These are phyloP conservation scores for Phalacrocorax aristotelis DNA, from an alignment of 2,113 vertebrate genomes.

Conservation along the genomic window DNA sequence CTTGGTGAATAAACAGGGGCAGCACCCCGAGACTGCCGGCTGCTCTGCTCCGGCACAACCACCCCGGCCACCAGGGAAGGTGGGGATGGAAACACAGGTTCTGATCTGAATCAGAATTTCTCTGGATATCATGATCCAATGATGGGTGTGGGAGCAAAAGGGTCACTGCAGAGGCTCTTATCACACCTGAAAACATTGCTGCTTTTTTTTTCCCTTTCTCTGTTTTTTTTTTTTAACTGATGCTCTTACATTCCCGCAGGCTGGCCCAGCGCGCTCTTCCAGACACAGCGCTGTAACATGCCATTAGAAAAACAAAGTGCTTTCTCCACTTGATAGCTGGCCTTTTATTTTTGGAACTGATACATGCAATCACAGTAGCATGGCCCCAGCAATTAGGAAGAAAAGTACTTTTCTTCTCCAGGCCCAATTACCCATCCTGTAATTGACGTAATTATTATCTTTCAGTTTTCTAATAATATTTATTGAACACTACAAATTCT, in stretches of 20 bases:
- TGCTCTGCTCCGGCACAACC: rapidly evolving
- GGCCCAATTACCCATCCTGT: constrained; percentile 37
- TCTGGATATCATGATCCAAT: no score
- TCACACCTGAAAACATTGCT: neutral
- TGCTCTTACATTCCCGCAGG: neutral
- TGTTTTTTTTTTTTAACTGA: no score
- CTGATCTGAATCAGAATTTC: no score
- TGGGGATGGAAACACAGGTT: no score
- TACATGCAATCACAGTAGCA: constrained; percentile 2
- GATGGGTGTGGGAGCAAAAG: neutral
- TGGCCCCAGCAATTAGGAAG: constrained; percentile 43
- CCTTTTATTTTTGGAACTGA: constrained; percentile 15
- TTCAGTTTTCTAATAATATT: constrained; percentile 36
- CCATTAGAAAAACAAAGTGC: neutral
- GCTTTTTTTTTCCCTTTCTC: no score
- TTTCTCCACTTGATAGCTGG: neutral
- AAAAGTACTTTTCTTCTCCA: constrained; percentile 45
- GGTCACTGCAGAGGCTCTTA: neutral
- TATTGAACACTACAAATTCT: constrained; percentile 49
- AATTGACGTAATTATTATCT: constrained; percentile 42
- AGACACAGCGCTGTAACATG: neutral
- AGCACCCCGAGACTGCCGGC: neutral
- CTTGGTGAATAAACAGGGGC: rapidly evolving
- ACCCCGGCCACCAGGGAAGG: rapidly evolving
- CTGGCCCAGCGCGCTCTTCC: neutral